Percentiles rank a stretch among this genome's conserved stretches.
Conservation (phyloP, 1,140 invertebrate genomes). For the Zelostemma sp. region DNA sequence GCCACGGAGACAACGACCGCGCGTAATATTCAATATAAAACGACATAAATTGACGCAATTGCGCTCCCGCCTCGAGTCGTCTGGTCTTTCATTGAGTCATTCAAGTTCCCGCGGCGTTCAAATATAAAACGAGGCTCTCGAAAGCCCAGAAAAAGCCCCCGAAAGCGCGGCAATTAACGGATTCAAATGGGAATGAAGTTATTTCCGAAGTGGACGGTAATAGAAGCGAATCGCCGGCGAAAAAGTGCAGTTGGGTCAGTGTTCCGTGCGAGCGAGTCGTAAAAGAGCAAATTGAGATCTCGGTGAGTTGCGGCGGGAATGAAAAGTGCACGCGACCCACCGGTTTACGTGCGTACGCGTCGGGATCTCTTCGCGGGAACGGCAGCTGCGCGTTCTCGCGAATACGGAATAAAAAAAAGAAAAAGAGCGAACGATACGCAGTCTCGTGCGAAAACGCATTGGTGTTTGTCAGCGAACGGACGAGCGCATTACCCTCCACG, state of each 20-base stretch:
- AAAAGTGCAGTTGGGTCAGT: too few species aligned
- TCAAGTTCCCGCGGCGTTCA: too few species aligned
- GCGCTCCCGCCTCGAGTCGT: too few species aligned
- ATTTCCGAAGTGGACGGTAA: too few species aligned
- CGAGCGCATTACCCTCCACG: conserved; percentile 21
- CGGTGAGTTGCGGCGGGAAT: too few species aligned
- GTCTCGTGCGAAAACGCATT: conserved; percentile 34
- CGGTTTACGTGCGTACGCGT: conserved; percentile 22
- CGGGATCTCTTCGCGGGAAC: conserved; percentile 30
- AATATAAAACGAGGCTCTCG: too few species aligned
- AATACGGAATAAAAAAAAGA: conserved; percentile 27
- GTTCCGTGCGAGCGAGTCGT: conserved; percentile 37
- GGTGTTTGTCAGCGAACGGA: conserved; percentile 8
- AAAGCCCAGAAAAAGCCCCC: too few species aligned
- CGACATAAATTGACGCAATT: too few species aligned
- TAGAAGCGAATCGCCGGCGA: too few species aligned
- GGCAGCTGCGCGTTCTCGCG: conserved; percentile 41
- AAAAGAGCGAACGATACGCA: conserved; percentile 17
- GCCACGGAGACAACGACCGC: conserved; percentile 33
- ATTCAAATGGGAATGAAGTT: too few species aligned
- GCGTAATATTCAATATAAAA: conserved; percentile 1
- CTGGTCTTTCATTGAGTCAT: too few species aligned
- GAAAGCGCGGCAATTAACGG: too few species aligned
- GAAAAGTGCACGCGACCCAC: conserved; percentile 31
- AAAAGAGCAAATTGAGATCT: conserved; percentile 43